Conservation (phyloP, 1,140 invertebrate genomes). For the Xylocopa sonorina region DNA sequence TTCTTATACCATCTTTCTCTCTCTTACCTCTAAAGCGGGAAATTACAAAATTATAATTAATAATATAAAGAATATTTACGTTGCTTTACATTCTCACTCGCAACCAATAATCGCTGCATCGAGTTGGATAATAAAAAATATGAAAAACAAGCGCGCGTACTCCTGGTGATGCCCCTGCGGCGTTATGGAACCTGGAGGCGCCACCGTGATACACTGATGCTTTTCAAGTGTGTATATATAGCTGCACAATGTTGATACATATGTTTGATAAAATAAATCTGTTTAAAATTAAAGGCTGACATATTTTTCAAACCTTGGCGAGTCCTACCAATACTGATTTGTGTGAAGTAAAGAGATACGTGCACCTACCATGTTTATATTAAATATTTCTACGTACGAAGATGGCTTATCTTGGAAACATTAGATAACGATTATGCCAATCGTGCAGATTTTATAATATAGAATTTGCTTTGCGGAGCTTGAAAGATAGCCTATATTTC, state of each 20-base stretch:
- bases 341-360: background rate
- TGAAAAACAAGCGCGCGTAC: too few relatives aligned
- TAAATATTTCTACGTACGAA: background rate
- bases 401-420: background rate
- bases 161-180: too few relatives aligned
- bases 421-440: background rate
- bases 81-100: too few relatives aligned
- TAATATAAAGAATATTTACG: too few relatives aligned
- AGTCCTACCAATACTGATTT: background rate
- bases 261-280: background rate
- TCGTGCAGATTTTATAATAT: background rate
- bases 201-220: too few relatives aligned
- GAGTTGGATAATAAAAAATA: too few relatives aligned
- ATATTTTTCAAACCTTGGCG: background rate
- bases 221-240: background rate
- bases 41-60: too few relatives aligned
- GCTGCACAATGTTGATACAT: too few relatives aligned
- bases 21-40: too few relatives aligned
- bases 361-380: background rate
- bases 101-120: too few relatives aligned
- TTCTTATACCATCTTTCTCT: too few relatives aligned
- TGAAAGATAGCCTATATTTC: background rate
- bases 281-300: background rate
- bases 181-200: too few relatives aligned
- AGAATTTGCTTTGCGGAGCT: background rate